Percentiles rank a stretch among this genome's conserved stretches.
Conservation (phyloP, 2,113 vertebrate genomes). For the Engraulis encrasicolus region DNA sequence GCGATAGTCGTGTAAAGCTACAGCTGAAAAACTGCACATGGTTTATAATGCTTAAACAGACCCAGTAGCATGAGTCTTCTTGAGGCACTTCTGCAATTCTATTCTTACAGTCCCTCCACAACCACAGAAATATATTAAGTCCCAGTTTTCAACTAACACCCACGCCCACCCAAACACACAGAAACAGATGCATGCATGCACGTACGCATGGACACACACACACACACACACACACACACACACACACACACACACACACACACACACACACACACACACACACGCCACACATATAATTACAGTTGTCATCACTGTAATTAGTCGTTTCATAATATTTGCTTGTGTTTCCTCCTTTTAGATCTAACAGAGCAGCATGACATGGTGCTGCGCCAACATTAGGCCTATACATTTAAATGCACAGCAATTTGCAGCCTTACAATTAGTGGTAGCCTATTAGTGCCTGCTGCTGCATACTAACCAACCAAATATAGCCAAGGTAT, state of each 20-base stretch:
- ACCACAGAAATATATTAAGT: not conserved
- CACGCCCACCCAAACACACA: not conserved
- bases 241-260: constrained; percentile 8
- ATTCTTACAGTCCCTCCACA: not conserved
- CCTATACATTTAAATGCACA: not conserved
- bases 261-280: not conserved
- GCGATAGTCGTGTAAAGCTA: not conserved
- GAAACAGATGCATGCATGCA: too few relatives aligned
- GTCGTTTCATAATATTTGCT: not conserved
- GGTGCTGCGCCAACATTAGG: not conserved
- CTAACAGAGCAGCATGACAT: not conserved
- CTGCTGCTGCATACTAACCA: not conserved
- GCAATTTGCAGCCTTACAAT: not conserved
- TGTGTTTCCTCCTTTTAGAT: not conserved
- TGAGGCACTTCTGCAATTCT: not conserved
- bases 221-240: constrained; percentile 4
- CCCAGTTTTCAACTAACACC: not conserved
- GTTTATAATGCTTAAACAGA: not conserved
- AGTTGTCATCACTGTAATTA: not conserved
- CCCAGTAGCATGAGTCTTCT: not conserved
- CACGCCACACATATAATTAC: not conserved
- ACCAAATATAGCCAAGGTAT: not conserved
- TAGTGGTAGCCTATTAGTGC: not conserved
- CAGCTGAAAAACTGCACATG: not conserved
- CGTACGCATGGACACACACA: too few relatives aligned